These are phyloP conservation scores for Sussaba pulchella DNA, from an alignment of 2,888 invertebrate genomes.

Conservation along the genomic window DNA sequence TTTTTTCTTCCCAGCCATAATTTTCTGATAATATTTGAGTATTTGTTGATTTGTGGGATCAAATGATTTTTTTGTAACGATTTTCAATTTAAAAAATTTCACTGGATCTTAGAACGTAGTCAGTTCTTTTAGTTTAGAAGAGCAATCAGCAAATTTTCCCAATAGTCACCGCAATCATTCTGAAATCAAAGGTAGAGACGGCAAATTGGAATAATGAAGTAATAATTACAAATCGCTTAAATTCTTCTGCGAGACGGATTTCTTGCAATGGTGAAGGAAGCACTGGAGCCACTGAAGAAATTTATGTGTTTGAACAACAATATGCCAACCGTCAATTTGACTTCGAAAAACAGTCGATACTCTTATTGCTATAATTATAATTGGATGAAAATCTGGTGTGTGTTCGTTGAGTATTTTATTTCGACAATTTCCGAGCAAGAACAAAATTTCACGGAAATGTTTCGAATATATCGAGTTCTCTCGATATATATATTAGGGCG, in stretches of 20 bases:
- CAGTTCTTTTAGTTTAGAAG: constrained; percentile 78
- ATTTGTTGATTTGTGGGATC: not conserved
- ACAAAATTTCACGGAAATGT: constrained; percentile 29
- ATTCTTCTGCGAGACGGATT: not conserved
- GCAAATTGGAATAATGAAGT: constrained; percentile 23
- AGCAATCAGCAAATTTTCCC: constrained; percentile 81
- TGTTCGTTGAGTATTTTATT: too few relatives aligned
- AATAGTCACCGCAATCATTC: constrained; percentile 79
- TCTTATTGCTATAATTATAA: constrained; percentile 30
- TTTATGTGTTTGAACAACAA: not conserved
- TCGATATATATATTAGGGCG: too few relatives aligned
- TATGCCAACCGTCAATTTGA: not conserved
- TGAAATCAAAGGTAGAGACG: constrained; percentile 75
- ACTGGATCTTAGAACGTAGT: constrained; percentile 19
- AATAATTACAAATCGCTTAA: not conserved
- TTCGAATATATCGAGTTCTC: constrained; percentile 55
- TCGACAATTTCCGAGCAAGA: too few relatives aligned
- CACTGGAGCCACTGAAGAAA: not conserved
- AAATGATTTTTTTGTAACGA: not conserved
- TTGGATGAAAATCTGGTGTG: constrained; percentile 9
- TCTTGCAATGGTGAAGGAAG: constrained; percentile 1
- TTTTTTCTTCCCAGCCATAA: not conserved
- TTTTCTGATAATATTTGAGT: constrained; percentile 1
- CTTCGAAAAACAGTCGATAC: constrained; percentile 1
- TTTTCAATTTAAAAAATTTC: constrained; percentile 1